Evolutionary conservation across 1,140 invertebrate genomes (phyloP), one percentile per base, ranked within the genome.

Genomic region (Bombus superbus): DNA sequence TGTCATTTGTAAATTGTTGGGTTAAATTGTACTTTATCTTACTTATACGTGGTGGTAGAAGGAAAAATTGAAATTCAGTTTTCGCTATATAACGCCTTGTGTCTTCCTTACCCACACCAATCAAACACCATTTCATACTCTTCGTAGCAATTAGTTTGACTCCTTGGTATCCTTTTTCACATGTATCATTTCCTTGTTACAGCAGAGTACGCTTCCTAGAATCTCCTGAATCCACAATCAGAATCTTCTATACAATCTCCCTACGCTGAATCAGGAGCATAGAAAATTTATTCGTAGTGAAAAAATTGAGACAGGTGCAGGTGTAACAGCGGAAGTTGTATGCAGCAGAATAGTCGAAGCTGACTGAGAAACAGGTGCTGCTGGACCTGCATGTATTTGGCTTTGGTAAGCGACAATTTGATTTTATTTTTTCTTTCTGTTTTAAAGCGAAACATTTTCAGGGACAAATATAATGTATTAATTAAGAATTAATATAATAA

Each of bases 301-400:
- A 86, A 82, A 85, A 62, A 87, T 68, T 32, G n/a, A 69, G n/a
- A 47, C 88, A 89, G 86, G 79, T 89, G 81, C 85, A 84, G 53
- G 44, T 76, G 80, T 44, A 40, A 71, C 22, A 53, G 57, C 32
- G 62, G 44, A 38, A 86, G 35, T 66, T 87, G 64, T 64, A 25
- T 35, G 64, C 47, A 47, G 47, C 66, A 66, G 78, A 84, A 42
- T 73, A 84, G 40, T 73, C 47, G 10, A 32, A 68, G 68, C 35
- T 35, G 69, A 53, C 35, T 25, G 28, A 57, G 35, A 66, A 83
- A 62, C 74, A 91, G 82, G 88, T 89, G 85, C 57, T 81, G 18
- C 57, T 44, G 42, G 71, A 81, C 13, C 38, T 28, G 22, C 28
- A 40, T 57, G 68, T 73, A 78, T 66, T 78, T 75, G 32, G 73